Base-by-base conservation (phyloP, 2,888 invertebrate genomes). In the Agrilus mali region DNA sequence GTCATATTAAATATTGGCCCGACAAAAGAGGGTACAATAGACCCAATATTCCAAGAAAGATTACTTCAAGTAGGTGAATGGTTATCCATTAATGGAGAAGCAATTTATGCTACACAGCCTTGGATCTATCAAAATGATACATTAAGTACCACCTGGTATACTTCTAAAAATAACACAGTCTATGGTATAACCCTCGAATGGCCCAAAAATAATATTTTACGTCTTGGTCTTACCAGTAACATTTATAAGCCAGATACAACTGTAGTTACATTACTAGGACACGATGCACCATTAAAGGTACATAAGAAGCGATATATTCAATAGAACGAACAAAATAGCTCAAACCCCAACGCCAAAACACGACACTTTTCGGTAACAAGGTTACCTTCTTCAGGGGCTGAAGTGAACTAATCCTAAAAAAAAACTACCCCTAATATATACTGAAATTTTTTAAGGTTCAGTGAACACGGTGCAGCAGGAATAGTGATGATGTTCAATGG, bases 1-100 rank as follows among this genome's bases (percentile, higher is more conserved):
- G 70, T 82, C 13, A 63, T 88, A n/a, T 76, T 89, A 58, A 94
- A 94, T 59, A 75, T 93, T 6, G 93, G 94, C 0, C 93, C 94
- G 13, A 88, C 90, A 0, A 86, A 83, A 59, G 87, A 89, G 54
- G 94, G 94, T 4, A 80, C 80, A 6, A 92, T 95, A 50, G 64
- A 75, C 4, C 86, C 88, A 0, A 83, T 94, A 58, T 92, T 83
- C 66, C 83, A 92, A 69, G 90, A 94, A 59, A 74, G 93, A 36
- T 69, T 94, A 0, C 64, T 76, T 10, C 74, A 79, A 51, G 72
- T 94, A 53, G 94, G 94, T 1, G 54, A 67, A 14, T 94, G 94
- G 94, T 67, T 95, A 12, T 78, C n/a, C 27, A 36, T 50, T 7
- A 94, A 93, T 56, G 93, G 92, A 0, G 86, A 89, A 59, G 89